Conservation (phyloP, 2,888 invertebrate species). For the Fragum whitleyi region DNA sequence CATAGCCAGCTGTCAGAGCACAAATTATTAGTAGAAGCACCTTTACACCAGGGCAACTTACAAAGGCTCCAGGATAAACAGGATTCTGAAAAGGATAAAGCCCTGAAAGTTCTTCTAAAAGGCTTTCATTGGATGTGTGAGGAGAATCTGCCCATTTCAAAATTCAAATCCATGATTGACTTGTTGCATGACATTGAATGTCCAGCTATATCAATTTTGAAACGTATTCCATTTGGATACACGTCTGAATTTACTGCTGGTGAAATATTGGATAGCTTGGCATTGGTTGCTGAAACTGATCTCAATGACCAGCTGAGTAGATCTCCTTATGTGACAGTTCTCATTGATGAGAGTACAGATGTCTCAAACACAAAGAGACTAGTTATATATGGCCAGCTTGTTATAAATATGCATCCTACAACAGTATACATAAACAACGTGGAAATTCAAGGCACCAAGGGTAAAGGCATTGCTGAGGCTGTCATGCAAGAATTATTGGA, state of each 20-base stretch:
- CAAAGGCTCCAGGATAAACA: too few relatives aligned
- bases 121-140: too few relatives aligned
- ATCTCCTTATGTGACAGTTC: constrained; percentile 32
- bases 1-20: too few relatives aligned
- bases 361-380: constrained; percentile 45
- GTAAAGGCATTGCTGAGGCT: not conserved
- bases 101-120: too few relatives aligned
- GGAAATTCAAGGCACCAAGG: constrained; percentile 31
- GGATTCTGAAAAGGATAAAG: too few relatives aligned
- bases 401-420: constrained; percentile 29
- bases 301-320: constrained; percentile 5
- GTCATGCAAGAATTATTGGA: constrained; percentile 27
- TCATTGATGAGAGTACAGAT: constrained; percentile 57
- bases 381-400: constrained; percentile 48
- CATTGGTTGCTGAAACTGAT: constrained; percentile 11
- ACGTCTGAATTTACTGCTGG: not conserved
- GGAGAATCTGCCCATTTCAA: not conserved
- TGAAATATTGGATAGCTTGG: constrained; percentile 28
- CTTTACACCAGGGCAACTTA: too few relatives aligned
- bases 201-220: not conserved
- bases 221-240: too few relatives aligned
- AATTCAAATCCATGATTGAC: not conserved
- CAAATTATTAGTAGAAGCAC: too few relatives aligned
- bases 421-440: constrained; percentile 39
- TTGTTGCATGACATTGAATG: not conserved